Evolutionary conservation across 2,888 invertebrate genomes (phyloP).

Genomic region (Drepanosiphum platanoidis): DNA sequence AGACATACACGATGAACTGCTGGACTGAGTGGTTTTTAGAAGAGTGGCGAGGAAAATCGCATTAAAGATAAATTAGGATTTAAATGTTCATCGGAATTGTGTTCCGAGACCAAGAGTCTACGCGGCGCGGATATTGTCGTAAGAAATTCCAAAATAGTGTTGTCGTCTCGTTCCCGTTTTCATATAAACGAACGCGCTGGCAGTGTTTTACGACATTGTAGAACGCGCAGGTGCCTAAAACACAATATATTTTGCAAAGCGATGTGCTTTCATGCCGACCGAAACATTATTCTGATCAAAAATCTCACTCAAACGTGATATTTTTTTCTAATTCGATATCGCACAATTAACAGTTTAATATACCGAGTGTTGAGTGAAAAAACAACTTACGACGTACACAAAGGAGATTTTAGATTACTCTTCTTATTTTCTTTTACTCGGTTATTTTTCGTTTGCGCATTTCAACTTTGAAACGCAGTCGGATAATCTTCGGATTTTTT

Average conservation of each 20-base stretch:
- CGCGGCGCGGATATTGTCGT: background rate
- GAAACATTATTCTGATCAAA: background rate
- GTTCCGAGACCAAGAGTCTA: background rate
- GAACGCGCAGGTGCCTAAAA: background rate
- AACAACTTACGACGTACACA: background rate
- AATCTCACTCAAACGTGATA: background rate
- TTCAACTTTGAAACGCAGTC: background rate
- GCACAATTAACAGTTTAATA: background rate
- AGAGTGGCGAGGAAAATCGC: background rate
- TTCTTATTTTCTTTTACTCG: background rate
- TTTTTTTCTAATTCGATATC: background rate
- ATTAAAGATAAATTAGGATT: slow-evolving; percentile 47
- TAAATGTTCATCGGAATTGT: slow-evolving; percentile 14
- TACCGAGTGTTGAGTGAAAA: background rate
- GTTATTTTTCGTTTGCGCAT: background rate
- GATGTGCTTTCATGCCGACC: background rate
- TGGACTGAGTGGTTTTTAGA: background rate
- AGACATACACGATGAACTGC: background rate
- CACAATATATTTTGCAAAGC: background rate
- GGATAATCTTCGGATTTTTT: background rate
- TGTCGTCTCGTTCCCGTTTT: background rate
- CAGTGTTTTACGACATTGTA: no score
- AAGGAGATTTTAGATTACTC: background rate
- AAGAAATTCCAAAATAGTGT: background rate
- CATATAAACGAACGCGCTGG: no score